Evolutionary conservation across 2,888 invertebrate species (phyloP).

Genomic region (Galerucella pusilla): DNA sequence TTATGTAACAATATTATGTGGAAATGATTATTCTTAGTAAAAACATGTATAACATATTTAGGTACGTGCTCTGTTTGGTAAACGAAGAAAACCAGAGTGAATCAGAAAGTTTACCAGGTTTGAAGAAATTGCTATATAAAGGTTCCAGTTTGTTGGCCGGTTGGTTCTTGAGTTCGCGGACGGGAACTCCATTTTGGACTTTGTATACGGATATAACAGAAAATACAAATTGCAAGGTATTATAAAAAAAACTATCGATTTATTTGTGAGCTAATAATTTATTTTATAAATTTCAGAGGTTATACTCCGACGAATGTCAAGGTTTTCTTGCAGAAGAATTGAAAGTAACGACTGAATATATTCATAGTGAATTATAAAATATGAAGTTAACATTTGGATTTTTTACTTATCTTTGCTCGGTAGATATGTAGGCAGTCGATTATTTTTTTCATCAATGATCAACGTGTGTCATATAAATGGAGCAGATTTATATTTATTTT

Average conservation of each 20-base stretch:
- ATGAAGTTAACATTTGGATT: background rate
- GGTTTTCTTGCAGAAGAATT: slow-evolving; percentile 86
- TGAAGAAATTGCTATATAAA: slow-evolving; percentile 79
- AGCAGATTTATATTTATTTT: slow-evolving; percentile 17
- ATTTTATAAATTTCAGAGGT: slow-evolving; percentile 66
- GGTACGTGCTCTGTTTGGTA: slow-evolving; percentile 81
- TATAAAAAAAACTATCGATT: slow-evolving; percentile 8
- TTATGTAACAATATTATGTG: too few species aligned
- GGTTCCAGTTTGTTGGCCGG: slow-evolving; percentile 80
- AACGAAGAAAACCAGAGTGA: slow-evolving; percentile 74
- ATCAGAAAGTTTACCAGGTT: slow-evolving; percentile 71
- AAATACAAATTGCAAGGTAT: slow-evolving; percentile 79
- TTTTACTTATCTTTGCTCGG: slow-evolving; percentile 34
- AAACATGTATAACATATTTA: slow-evolving; percentile 45
- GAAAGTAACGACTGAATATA: slow-evolving; percentile 83
- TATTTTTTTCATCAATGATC: background rate
- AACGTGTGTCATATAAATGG: slow-evolving; percentile 17
- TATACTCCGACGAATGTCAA: slow-evolving; percentile 78
- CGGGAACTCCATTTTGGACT: slow-evolving; percentile 81
- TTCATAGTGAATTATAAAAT: slow-evolving; percentile 81
- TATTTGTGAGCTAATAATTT: background rate
- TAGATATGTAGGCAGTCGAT: slow-evolving; percentile 28
- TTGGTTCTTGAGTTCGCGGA: slow-evolving; percentile 80
- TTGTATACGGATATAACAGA: slow-evolving; percentile 80
- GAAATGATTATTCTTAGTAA: background rate